phyloP scores from a whole-genome alignment of 1,140 invertebrate species.

The Oppia nitens region DNA sequence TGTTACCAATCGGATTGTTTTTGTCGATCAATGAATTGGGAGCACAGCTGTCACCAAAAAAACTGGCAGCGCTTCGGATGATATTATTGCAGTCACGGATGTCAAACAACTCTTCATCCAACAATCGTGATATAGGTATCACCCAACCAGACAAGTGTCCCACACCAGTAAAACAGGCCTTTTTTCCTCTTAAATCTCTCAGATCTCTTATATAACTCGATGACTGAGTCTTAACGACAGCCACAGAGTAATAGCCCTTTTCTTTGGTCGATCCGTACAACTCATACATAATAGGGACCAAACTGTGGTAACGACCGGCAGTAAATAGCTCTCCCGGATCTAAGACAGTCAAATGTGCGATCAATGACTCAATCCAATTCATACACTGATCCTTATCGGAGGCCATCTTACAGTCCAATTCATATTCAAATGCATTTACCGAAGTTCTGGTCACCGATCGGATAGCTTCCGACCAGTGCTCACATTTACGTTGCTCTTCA shows the following conservation, averaged over 20 bases:
- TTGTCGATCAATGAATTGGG: conserved; percentile 76
- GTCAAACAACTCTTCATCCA: conserved; percentile 20
- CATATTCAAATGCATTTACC: conserved; percentile 20
- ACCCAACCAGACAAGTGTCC: conserved; percentile 83
- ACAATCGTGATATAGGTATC: conserved; percentile 50
- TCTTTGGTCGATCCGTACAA: conserved; percentile 27
- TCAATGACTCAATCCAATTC: conserved; percentile 36
- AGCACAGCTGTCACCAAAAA: conserved; percentile 77
- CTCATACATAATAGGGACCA: conserved; percentile 58
- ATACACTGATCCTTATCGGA: conserved; percentile 30
- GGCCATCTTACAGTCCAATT: conserved; percentile 21
- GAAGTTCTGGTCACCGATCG: conserved; percentile 27
- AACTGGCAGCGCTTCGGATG: conserved; percentile 75
- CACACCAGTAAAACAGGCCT: conserved; percentile 76
- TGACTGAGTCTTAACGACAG: conserved; percentile 53
- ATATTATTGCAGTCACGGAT: conserved; percentile 71
- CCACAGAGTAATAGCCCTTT: conserved; percentile 50
- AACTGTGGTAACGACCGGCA: conserved; percentile 74
- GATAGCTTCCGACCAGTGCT: conserved; percentile 45
- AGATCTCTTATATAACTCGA: conserved; percentile 44
- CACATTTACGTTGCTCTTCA: conserved; percentile 56
- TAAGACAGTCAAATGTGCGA: conserved; percentile 64
- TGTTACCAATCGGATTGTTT: conserved; percentile 83
- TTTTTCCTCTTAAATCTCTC: conserved; percentile 48
- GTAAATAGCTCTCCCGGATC: conserved; percentile 86